Percentiles rank a stretch among this genome's conserved stretches.
Evolutionary conservation across 2,113 vertebrate species (phyloP).

Genomic region (Siniperca chuatsi): DNA sequence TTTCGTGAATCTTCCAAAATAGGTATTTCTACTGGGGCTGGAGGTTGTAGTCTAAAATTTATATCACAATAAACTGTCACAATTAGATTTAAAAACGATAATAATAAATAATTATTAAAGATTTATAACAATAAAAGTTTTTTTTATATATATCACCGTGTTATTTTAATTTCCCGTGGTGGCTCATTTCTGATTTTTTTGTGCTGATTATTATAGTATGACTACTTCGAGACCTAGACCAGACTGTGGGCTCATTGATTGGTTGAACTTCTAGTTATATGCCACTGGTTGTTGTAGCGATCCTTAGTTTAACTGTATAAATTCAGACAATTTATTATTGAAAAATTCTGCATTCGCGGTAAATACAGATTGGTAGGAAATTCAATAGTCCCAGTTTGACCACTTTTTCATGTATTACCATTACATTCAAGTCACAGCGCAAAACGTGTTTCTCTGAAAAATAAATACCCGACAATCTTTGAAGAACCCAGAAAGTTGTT

Average conservation of each 20-base stretch:
- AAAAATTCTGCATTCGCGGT: neutral
- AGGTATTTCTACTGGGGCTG: neutral
- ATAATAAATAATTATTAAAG: too few relatives aligned
- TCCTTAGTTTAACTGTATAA: neutral
- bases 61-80: neutral
- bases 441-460: neutral
- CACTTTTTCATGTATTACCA: neutral
- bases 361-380: neutral
- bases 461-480: neutral
- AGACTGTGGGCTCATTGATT: neutral
- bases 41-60: neutral
- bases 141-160: neutral
- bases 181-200: conserved; percentile 2
- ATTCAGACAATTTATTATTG: neutral
- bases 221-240: neutral
- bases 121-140: neutral
- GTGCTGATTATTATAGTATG: neutral
- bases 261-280: neutral
- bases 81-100: neutral
- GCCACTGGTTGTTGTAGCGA: neutral
- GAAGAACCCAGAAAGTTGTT: neutral
- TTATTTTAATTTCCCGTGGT: neutral
- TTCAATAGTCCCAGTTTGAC: neutral
- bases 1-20: neutral
- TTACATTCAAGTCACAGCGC: neutral